These are phyloP conservation scores for Heterohyrax brucei DNA, from an alignment of 2,797 vertebrate genomes.

Conservation along the genomic window DNA sequence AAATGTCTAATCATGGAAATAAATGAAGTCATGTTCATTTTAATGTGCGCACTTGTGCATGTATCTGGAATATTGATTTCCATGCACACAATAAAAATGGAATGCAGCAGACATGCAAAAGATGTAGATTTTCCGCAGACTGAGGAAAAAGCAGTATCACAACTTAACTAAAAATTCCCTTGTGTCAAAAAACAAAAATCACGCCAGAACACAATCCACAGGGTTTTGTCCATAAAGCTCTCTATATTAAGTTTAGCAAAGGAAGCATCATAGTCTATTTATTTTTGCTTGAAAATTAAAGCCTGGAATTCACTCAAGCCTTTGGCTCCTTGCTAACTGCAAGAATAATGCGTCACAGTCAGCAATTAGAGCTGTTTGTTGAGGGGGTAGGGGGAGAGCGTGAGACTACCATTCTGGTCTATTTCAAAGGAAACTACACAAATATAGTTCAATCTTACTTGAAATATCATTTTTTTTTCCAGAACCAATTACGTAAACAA, in stretches of 20 bases:
- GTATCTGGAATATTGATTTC: conserved; percentile 85
- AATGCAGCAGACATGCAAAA: conserved; percentile 69
- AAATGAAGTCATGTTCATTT: conserved; percentile 87
- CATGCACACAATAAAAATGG: conserved; percentile 74
- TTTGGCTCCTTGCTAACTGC: conserved; percentile 32
- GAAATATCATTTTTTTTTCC: conserved; percentile 46
- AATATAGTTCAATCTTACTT: neutral
- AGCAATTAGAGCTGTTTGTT: neutral
- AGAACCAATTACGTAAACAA: conserved; percentile 16
- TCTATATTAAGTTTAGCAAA: conserved; percentile 46
- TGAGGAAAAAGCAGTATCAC: conserved; percentile 44
- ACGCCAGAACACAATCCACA: neutral
- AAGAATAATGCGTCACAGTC: conserved; percentile 23
- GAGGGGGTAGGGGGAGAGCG: neutral
- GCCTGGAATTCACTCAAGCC: conserved; percentile 19
- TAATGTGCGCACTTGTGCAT: conserved; percentile 84
- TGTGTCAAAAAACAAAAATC: neutral
- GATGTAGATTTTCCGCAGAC: conserved; percentile 33
- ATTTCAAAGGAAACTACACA: neutral
- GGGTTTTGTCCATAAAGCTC: conserved; percentile 42
- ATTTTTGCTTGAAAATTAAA: conserved; percentile 71
- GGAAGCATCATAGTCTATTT: conserved; percentile 57
- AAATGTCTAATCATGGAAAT: conserved; percentile 88
- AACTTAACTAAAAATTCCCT: neutral
- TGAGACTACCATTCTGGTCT: neutral